phyloP scores from a whole-genome alignment of 2,113 vertebrate genomes.

The Misgurnus anguillicaudatus region DNA sequence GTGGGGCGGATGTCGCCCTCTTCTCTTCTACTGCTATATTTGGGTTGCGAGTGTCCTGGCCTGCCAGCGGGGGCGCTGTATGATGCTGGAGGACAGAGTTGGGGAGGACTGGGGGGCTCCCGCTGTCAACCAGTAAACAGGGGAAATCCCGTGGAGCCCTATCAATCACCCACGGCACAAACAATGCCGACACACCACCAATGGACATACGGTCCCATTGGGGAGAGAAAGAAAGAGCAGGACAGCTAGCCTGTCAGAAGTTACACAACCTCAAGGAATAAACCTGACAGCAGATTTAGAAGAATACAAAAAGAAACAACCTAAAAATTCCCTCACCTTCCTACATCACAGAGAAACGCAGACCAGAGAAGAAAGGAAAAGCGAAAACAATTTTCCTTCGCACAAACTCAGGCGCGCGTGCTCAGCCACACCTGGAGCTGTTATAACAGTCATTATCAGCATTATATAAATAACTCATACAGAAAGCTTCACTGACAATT shows the following conservation, averaged over 20 bases:
- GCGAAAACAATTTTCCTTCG: neutral
- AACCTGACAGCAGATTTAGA: neutral
- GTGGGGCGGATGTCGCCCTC: slow-evolving; percentile 14
- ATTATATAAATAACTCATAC: slow-evolving; percentile 46
- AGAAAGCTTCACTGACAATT: neutral
- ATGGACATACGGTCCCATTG: neutral
- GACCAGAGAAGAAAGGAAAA: neutral
- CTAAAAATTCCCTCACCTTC: neutral
- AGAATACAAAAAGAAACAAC: neutral
- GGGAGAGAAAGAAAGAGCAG: slow-evolving; percentile 46
- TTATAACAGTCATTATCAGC: slow-evolving; percentile 50
- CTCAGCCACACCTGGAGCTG: slow-evolving; percentile 35
- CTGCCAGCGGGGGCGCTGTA: slow-evolving; percentile 29
- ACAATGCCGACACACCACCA: slow-evolving; percentile 4
- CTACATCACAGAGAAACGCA: neutral
- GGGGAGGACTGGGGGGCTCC: slow-evolving; percentile 3
- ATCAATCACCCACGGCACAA: neutral
- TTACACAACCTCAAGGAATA: slow-evolving; percentile 9
- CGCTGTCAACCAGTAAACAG: slow-evolving; percentile 24
- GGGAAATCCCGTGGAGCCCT: slow-evolving; percentile 22
- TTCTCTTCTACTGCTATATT: slow-evolving; percentile 40
- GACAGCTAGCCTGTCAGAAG: slow-evolving; percentile 42
- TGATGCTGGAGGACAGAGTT: slow-evolving; percentile 9
- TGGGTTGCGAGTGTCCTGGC: neutral
- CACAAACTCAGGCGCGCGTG: neutral